phyloP scores from a whole-genome alignment of 2,797 vertebrate species.

The Iguana delicatissima region DNA sequence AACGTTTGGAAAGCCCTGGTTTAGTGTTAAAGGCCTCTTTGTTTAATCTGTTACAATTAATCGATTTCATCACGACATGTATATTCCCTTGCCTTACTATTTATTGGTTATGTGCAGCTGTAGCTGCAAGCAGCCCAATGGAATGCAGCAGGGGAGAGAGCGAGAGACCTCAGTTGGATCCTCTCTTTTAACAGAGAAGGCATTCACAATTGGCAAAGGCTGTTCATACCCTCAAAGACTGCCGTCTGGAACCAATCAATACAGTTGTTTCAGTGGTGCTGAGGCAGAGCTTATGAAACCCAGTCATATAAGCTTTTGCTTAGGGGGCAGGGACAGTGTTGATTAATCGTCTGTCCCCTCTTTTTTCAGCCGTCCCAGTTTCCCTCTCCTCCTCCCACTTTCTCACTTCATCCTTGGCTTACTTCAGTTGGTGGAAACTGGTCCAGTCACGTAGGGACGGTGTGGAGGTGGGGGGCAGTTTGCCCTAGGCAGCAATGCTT shows the following conservation, averaged over 20 bases:
- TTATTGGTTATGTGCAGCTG: background rate
- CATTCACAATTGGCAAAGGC: background rate
- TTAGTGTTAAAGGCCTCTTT: too few species aligned
- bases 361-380: too few species aligned
- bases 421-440: too few species aligned
- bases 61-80: background rate
- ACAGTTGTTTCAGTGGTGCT: too few species aligned
- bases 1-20: background rate
- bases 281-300: background rate
- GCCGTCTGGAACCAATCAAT: background rate
- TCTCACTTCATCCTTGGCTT: too few species aligned
- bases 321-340: too few species aligned
- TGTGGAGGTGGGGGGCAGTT: too few species aligned
- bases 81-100: background rate
- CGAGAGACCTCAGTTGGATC: background rate
- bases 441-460: too few species aligned
- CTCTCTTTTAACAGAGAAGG: background rate
- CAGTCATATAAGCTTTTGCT: background rate
- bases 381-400: too few species aligned
- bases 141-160: background rate
- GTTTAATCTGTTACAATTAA: background rate
- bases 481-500: too few species aligned
- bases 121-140: background rate
- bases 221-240: background rate
- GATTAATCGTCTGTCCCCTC: too few species aligned